Evolutionary conservation across 2,888 invertebrate species (phyloP).

Genomic region (Aphidius colemani): DNA sequence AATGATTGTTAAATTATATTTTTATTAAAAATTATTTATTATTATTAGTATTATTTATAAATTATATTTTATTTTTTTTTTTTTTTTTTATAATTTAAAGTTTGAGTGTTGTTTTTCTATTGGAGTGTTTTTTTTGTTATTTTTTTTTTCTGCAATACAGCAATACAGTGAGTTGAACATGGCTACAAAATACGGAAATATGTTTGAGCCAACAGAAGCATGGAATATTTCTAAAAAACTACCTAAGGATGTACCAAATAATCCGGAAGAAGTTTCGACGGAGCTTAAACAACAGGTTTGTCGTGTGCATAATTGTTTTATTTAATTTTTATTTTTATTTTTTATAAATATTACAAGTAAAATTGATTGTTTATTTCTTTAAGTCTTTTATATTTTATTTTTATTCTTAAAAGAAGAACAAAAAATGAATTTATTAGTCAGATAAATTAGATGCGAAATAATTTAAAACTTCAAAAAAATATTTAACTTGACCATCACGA

Average conservation of each 20-base stretch:
- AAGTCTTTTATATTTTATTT: too few species aligned
- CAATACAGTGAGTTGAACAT: neutral
- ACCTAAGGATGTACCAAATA: conserved; percentile 25
- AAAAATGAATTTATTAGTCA: too few species aligned
- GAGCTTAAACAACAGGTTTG: conserved; percentile 43
- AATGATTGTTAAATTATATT: conserved; percentile 1
- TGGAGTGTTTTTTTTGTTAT: neutral
- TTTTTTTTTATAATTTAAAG: neutral
- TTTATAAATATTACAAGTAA: too few species aligned
- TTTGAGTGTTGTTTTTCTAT: conserved; percentile 9
- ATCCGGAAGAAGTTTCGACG: conserved; percentile 35
- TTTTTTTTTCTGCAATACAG: too few species aligned
- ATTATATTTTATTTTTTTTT: neutral
- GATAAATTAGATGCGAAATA: too few species aligned
- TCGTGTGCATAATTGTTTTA: conserved; percentile 4
- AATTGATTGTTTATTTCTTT: too few species aligned
- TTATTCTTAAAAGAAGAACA: too few species aligned
- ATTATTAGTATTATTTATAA: neutral
- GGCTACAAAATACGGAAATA: neutral
- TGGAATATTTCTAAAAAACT: conserved; percentile 27
- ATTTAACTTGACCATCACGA: neutral
- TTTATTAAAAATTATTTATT: conserved; percentile 4
- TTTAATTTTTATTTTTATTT: neutral
- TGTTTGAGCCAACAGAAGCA: neutral
- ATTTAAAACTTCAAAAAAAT: too few species aligned